Conservation (phyloP, 1,140 invertebrate species). For the Formica exsecta region DNA sequence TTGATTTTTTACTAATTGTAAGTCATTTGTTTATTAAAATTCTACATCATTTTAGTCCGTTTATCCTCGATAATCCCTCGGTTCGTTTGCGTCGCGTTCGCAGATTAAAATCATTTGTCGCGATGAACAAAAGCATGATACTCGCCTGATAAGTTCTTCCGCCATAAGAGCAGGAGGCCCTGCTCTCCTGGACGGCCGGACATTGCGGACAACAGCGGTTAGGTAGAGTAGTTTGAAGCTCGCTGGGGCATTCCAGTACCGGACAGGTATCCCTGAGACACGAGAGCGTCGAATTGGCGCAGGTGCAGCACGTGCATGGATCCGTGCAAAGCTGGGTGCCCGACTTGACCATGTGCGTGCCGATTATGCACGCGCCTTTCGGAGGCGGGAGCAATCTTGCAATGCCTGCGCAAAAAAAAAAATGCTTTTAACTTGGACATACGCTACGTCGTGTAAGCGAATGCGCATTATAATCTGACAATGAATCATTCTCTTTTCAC, state of each 20-base stretch:
- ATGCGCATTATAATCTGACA: background rate
- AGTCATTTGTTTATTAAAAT: background rate
- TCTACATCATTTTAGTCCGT: background rate
- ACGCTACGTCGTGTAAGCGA: background rate
- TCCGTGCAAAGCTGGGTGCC: slow-evolving; percentile 89
- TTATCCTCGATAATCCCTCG: background rate
- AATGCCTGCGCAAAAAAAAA: slow-evolving; percentile 73
- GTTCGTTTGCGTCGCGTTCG: background rate
- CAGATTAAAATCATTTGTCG: background rate
- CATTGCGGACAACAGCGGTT: slow-evolving; percentile 93
- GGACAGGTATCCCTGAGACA: slow-evolving; percentile 94
- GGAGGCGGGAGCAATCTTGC: slow-evolving; percentile 83
- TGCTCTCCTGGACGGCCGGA: slow-evolving; percentile 88
- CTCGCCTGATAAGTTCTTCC: slow-evolving; percentile 90
- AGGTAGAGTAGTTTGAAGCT: slow-evolving; percentile 89
- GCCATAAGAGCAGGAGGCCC: slow-evolving; percentile 89
- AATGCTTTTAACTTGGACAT: background rate
- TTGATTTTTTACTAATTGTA: background rate
- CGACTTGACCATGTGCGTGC: slow-evolving; percentile 88
- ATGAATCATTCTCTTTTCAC: background rate
- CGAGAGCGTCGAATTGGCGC: slow-evolving; percentile 91
- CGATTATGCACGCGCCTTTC: slow-evolving; percentile 90
- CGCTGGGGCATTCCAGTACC: slow-evolving; percentile 92
- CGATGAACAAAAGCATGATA: slow-evolving; percentile 66
- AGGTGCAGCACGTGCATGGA: slow-evolving; percentile 94